A percentile compares a stretch with the other conserved stretches of the same genome.
These are phyloP conservation scores for Chironomus striatipennis DNA, from an alignment of 1,140 invertebrate genomes.

Conservation along the genomic window DNA sequence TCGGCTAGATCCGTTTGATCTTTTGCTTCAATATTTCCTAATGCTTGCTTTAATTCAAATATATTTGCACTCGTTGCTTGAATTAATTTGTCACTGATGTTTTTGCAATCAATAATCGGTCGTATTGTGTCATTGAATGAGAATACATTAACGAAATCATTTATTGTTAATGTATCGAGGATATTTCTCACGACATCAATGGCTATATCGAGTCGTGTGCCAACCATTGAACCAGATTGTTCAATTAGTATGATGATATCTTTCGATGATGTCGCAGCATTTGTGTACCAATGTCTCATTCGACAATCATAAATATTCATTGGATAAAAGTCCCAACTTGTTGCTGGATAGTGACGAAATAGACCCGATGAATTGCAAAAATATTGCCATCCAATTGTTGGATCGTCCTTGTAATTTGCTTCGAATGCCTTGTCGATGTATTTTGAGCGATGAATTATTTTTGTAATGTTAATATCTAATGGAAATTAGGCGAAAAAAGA, in stretches of 20 bases:
- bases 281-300: slow-evolving; percentile 70
- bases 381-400: slow-evolving; percentile 73
- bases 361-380: slow-evolving; percentile 76
- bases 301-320: slow-evolving; percentile 66
- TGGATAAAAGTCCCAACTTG: slow-evolving; percentile 40
- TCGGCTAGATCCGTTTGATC: slow-evolving; percentile 74
- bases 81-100: not conserved
- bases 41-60: slow-evolving; percentile 56
- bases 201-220: slow-evolving; percentile 73
- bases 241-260: slow-evolving; percentile 82
- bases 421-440: slow-evolving; percentile 60
- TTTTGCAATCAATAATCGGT: not conserved
- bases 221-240: slow-evolving; percentile 82
- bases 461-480: not conserved
- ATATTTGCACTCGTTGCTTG: slow-evolving; percentile 70
- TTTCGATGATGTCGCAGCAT: slow-evolving; percentile 78
- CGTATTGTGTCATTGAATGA: slow-evolving; percentile 39
- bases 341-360: slow-evolving; percentile 51
- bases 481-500: not conserved
- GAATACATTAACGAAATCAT: slow-evolving; percentile 84
- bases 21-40: slow-evolving; percentile 53
- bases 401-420: slow-evolving; percentile 62
- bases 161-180: slow-evolving; percentile 78
- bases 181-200: slow-evolving; percentile 75
- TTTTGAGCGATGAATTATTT: slow-evolving; percentile 42